A percentile compares a stretch with the other conserved stretches of the same genome.
Conservation (phyloP, 1,140 invertebrate genomes). For the Apocrypta bakeri region DNA sequence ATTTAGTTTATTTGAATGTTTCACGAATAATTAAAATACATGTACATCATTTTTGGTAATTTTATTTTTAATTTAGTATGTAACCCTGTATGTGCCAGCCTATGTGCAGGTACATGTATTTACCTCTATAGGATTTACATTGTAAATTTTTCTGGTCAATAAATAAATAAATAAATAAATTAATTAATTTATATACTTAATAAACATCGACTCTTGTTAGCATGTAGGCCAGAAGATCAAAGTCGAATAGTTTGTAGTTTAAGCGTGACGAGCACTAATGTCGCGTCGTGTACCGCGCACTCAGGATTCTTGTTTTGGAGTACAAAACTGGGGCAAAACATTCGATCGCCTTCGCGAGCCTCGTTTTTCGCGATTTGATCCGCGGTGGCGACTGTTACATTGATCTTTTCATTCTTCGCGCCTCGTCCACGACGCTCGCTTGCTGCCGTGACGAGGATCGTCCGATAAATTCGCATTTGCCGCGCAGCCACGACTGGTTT, state of each 20-base stretch:
- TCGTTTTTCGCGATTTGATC: constrained; percentile 57
- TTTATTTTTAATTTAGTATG: no score
- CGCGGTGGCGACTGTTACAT: constrained; percentile 54
- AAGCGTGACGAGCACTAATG: constrained; percentile 60
- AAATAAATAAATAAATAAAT: no score
- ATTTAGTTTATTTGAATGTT: no score
- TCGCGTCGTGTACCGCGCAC: background rate
- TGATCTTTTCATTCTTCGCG: constrained; percentile 50
- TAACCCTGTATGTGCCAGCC: no score
- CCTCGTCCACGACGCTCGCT: constrained; percentile 31
- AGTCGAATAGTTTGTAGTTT: constrained; percentile 57
- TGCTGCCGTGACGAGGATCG: constrained; percentile 13
- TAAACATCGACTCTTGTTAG: no score
- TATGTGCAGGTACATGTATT: no score
- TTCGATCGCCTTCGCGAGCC: constrained; percentile 51
- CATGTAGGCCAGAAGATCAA: background rate
- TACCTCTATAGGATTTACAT: no score
- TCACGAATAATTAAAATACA: no score
- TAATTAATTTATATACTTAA: background rate
- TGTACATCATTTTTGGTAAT: no score
- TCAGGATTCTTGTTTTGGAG: constrained; percentile 10
- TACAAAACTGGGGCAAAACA: constrained; percentile 69
- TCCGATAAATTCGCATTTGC: constrained; percentile 25
- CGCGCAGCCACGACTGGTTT: background rate
- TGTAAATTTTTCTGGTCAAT: no score